phyloP scores from a whole-genome alignment of 2,113 vertebrate genomes.

The Gobiocypris rarus region DNA sequence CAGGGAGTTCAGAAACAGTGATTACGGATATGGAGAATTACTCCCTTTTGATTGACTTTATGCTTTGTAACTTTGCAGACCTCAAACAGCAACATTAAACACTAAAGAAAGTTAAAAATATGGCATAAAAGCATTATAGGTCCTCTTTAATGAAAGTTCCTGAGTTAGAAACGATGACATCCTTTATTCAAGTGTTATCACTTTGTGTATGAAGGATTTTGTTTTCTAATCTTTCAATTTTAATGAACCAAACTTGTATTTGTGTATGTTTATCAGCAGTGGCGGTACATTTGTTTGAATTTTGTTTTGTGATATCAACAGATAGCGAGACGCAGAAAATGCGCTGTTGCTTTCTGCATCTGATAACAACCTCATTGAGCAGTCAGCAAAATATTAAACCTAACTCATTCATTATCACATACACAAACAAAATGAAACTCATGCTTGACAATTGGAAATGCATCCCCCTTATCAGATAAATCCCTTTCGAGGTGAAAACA shows the following conservation, averaged over 20 bases:
- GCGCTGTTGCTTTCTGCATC: neutral
- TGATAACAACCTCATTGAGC: conserved; percentile 18
- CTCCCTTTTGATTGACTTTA: no score
- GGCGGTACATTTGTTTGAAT: neutral
- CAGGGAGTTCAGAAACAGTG: no score
- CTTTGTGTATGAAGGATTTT: neutral
- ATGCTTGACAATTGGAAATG: neutral
- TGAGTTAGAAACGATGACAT: neutral
- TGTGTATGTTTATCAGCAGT: neutral
- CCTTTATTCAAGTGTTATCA: neutral
- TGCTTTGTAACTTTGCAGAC: no score
- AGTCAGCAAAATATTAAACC: conserved; percentile 6
- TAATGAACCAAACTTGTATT: neutral
- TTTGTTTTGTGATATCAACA: neutral
- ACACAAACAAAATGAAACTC: neutral
- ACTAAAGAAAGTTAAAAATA: no score
- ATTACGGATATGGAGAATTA: no score
- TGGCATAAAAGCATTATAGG: no score
- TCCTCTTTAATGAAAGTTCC: neutral
- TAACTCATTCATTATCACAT: neutral
- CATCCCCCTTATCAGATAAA: neutral
- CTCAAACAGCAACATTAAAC: no score
- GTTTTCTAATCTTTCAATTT: neutral
- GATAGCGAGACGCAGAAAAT: neutral
- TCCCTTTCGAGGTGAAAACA: neutral